These are phyloP conservation scores for Odontomachus brunneus DNA, from an alignment of 1,140 invertebrate genomes.

Conservation along the genomic window DNA sequence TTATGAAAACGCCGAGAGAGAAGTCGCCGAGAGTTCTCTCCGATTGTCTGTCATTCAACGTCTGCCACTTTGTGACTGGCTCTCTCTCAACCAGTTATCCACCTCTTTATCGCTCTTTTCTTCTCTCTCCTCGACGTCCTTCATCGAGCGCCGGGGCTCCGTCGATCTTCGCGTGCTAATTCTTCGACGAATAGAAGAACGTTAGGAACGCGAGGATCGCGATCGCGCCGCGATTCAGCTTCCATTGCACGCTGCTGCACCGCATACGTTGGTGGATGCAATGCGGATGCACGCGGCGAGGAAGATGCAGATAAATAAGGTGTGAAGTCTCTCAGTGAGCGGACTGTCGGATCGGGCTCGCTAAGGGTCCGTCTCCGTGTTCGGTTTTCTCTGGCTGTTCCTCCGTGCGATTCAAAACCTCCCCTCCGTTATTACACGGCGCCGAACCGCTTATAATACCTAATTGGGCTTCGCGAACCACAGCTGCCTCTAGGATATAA, in stretches of 20 bases:
- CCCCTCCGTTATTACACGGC: not conserved
- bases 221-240: constrained; percentile 47
- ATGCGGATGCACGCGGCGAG: constrained; percentile 25
- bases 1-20: not conserved
- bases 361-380: constrained; percentile 12
- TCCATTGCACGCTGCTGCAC: constrained; percentile 47
- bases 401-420: constrained; percentile 1
- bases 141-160: not conserved
- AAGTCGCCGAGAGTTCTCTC: not conserved
- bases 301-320: constrained; percentile 79
- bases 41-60: not conserved
- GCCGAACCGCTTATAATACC: constrained; percentile 38
- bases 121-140: not conserved
- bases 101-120: not conserved
- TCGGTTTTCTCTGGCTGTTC: constrained; percentile 7
- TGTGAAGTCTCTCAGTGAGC: constrained; percentile 69
- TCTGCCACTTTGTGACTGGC: not conserved
- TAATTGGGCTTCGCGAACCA: constrained; percentile 68
- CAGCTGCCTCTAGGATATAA: constrained; percentile 60
- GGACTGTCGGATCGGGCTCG: constrained; percentile 42
- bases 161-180: not conserved
- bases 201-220: constrained; percentile 11
- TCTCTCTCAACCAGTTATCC: not conserved
- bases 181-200: constrained; percentile 22
- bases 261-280: constrained; percentile 71